Conservation (phyloP, 2,888 invertebrate species). For the Polyommatus iphigenia region DNA sequence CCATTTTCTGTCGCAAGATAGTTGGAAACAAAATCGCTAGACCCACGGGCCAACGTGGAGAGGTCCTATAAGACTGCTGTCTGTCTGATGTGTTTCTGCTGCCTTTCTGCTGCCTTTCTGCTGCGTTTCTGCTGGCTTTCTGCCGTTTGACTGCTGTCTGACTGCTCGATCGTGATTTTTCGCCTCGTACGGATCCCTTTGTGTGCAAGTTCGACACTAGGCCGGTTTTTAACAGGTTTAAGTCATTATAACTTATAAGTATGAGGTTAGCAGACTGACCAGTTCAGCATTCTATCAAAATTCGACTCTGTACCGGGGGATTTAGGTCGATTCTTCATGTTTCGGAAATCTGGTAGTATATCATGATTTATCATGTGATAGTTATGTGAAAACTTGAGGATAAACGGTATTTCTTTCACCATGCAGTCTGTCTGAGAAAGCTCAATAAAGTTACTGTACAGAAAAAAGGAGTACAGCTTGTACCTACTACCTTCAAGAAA, state of each 20-base stretch:
- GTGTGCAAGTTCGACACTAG: not conserved
- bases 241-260: not conserved
- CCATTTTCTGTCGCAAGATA: no score
- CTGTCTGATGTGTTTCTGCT: no score
- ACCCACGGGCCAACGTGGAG: no score
- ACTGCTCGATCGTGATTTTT: not conserved
- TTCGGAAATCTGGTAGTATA: not conserved
- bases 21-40: no score
- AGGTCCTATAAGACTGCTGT: no score
- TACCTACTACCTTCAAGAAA: no score
- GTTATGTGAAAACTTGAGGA: not conserved
- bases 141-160: no score
- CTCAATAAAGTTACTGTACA: not conserved
- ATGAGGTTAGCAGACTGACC: constrained; percentile 13
- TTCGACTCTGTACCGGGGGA: not conserved
- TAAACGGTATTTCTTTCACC: constrained; percentile 5
- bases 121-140: no score
- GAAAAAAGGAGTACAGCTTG: not conserved
- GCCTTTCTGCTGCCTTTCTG: no score
- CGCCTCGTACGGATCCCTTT: not conserved
- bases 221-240: constrained; percentile 13
- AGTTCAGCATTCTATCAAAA: not conserved
- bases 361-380: constrained; percentile 13
- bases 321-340: not conserved
- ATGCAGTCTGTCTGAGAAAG: not conserved